Evolutionary conservation across 2,888 invertebrate species (phyloP), one percentile per base, ranked within the genome.

Genomic region (Autographa gamma): DNA sequence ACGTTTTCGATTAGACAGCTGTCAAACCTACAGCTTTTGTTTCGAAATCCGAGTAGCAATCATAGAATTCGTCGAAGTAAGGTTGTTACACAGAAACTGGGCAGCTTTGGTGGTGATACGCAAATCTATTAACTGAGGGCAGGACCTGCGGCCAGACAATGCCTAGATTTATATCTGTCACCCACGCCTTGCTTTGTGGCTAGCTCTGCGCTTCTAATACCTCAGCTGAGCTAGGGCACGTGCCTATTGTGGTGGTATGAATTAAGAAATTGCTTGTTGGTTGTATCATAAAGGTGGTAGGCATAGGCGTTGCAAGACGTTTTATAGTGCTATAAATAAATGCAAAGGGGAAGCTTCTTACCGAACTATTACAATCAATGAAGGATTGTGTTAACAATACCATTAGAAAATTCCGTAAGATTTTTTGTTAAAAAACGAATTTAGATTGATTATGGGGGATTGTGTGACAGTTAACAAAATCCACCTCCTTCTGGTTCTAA

Each of bases 71-170:
- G 63, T 65, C 43, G 31, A 71, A 56, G 61, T 62, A 59, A 73
- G 34, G 18, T 14, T n/a, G 43, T 58, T 31, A 59, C 32, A 68
- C 63, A 68, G 31, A 64, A 69, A 71, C 34, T 25, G 38, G 14
- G n/a, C 69, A 56, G 54, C 60, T 69, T 48, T 59, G 38, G 68
- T 69, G n/a, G 48, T 69, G 82, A 84, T 83, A 83, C 77, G 78
- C 80, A 84, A 84, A 86, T 87, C 85, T 85, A 87, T 85, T 86
- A 84, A 69, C 81, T 69, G 69, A 79, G 70, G 71, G 73, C 76
- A 76, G 81, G 68, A 76, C 74, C 83, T 31, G 70, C 66, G 70
- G 69, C 78, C 75, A 68, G 69, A 75, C 88, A 88, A 88, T 86
- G 76, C 81, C 73, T 76, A 74, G 88, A 88, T 88, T 69, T 43